Evolutionary conservation across 2,888 invertebrate species (phyloP).

Genomic region (Serripes groenlandicus): DNA sequence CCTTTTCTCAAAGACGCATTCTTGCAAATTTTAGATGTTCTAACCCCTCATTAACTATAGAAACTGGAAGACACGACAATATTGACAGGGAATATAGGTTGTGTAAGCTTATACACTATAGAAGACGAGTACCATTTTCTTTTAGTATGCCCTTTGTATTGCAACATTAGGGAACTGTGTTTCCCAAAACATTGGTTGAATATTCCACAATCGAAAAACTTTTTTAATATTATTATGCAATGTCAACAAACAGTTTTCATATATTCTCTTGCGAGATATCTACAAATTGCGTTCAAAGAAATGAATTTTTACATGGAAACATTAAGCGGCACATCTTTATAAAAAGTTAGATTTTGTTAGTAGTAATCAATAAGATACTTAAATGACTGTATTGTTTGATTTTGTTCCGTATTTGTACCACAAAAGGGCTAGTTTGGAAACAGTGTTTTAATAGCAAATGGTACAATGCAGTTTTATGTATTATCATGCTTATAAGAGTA

Average conservation of each 20-base stretch:
- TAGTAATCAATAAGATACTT: too few relatives aligned
- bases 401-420: too few relatives aligned
- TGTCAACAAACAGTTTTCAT: constrained; percentile 5
- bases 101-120: constrained; percentile 32
- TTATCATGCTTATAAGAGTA: too few relatives aligned
- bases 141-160: constrained; percentile 27
- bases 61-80: constrained; percentile 33
- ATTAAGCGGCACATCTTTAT: too few relatives aligned
- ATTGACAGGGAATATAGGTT: constrained; percentile 39
- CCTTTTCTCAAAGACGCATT: constrained; percentile 2
- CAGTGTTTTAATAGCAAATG: too few relatives aligned
- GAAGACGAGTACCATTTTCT: constrained; percentile 39
- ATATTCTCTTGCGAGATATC: background rate
- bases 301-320: too few relatives aligned
- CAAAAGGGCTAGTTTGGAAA: too few relatives aligned
- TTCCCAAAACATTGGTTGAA: constrained; percentile 24
- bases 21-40: constrained; percentile 39
- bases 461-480: too few relatives aligned
- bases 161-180: constrained; percentile 9
- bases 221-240: constrained; percentile 7
- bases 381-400: too few relatives aligned
- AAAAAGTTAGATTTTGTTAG: too few relatives aligned
- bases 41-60: constrained; percentile 30
- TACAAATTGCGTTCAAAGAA: constrained; percentile 8
- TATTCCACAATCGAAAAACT: background rate